phyloP scores from a whole-genome alignment of 2,888 invertebrate genomes.

The Dorcus parallelipipedus region DNA sequence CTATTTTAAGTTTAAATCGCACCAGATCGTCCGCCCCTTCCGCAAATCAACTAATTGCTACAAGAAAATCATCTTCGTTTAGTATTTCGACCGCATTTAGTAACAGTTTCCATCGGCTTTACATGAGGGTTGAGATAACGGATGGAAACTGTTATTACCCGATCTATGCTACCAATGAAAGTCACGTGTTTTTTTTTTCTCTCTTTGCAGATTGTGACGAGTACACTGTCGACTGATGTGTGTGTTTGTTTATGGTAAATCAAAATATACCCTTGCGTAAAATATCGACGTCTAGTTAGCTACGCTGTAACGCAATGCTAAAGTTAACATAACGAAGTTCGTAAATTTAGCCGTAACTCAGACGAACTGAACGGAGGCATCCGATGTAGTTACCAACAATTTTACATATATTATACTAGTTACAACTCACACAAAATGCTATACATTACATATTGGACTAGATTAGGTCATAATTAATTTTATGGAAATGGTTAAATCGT shows the following conservation, averaged over 20 bases:
- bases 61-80: slow-evolving; percentile 30
- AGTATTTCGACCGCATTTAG: neutral
- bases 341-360: slow-evolving; percentile 35
- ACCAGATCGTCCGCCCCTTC: slow-evolving; percentile 41
- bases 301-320: slow-evolving; percentile 42
- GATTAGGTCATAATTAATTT: slow-evolving; percentile 50
- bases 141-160: neutral
- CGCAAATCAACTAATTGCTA: slow-evolving; percentile 30
- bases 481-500: slow-evolving; percentile 49
- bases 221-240: neutral
- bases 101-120: slow-evolving; percentile 8
- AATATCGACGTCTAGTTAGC: slow-evolving; percentile 33
- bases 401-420: slow-evolving; percentile 57
- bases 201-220: neutral
- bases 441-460: slow-evolving; percentile 54
- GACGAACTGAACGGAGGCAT: slow-evolving; percentile 45
- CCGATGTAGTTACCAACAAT: slow-evolving; percentile 52
- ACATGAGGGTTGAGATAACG: slow-evolving; percentile 6
- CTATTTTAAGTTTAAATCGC: slow-evolving; percentile 74
- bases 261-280: slow-evolving; percentile 23
- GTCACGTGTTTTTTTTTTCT: neutral
- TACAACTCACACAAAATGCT: slow-evolving; percentile 57
- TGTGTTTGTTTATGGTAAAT: slow-evolving; percentile 4
- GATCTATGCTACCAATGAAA: neutral
- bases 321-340: slow-evolving; percentile 39